Evolutionary conservation across 64 coral and sea anemone genomes (phyloP).

Genomic region (Actinia tenebrosa): DNA sequence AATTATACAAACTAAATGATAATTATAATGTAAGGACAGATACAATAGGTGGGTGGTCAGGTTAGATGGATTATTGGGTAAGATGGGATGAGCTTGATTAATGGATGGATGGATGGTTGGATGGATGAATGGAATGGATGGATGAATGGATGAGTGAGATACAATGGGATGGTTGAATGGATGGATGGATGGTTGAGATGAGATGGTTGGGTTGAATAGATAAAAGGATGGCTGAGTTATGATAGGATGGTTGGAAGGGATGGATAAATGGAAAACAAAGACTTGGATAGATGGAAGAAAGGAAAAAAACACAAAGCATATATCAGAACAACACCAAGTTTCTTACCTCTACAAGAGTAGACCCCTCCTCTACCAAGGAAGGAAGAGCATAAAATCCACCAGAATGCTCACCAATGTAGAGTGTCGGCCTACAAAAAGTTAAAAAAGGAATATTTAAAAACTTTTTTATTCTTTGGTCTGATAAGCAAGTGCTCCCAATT

Average conservation of each 20-base stretch:
- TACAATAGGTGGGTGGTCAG: not conserved
- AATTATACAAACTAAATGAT: no score
- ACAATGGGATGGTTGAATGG: not conserved
- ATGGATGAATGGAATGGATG: not conserved
- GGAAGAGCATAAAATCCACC: conserved; percentile 90
- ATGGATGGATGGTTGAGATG: not conserved
- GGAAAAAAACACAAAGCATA: no score
- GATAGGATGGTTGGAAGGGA: not conserved
- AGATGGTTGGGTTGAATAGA: not conserved
- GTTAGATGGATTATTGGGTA: not conserved
- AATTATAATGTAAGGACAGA: no score
- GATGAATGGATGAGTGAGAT: no score
- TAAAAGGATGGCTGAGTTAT: no score
- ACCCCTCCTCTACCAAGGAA: conserved; percentile 87
- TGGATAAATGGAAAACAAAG: not conserved
- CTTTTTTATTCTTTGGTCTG: not conserved
- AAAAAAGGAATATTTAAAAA: not conserved
- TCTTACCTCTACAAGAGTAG: conserved; percentile 82
- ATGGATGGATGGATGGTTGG: not conserved
- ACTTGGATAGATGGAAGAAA: not conserved
- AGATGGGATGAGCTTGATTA: not conserved
- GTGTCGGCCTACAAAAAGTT: conserved; percentile 62
- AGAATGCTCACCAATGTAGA: conserved; percentile 91
- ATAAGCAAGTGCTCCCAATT: not conserved
- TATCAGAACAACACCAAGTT: no score